Conservation (phyloP, 2,797 vertebrate genomes). For the Sandelia bainsii region DNA sequence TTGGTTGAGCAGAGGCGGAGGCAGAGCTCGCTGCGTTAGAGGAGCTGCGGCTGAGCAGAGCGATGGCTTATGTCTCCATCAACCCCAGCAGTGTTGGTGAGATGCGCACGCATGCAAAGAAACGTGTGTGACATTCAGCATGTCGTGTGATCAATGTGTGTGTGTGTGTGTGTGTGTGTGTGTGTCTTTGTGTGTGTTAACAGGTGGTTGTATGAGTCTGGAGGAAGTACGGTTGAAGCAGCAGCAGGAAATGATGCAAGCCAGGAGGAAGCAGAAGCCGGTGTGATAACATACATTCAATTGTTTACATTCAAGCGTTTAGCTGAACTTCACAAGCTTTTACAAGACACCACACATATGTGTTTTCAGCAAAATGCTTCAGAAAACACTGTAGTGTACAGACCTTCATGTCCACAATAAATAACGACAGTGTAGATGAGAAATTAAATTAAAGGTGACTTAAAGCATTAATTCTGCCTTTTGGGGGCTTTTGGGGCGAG, state of each 20-base stretch:
- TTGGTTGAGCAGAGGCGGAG: slow-evolving; percentile 76
- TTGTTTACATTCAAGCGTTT: background rate
- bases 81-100: slow-evolving; percentile 80
- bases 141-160: background rate
- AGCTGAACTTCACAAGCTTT: no score
- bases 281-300: slow-evolving; percentile 29
- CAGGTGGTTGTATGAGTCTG: slow-evolving; percentile 81
- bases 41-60: slow-evolving; percentile 75
- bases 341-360: no score
- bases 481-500: no score
- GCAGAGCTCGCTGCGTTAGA: slow-evolving; percentile 79
- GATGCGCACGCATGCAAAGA: slow-evolving; percentile 12
- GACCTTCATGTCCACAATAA: no score
- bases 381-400: no score
- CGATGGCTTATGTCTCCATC: slow-evolving; percentile 77
- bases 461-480: no score
- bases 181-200: slow-evolving; percentile 13
- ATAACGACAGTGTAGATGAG: no score
- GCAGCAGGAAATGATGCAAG: slow-evolving; percentile 79
- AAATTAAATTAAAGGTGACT: no score
- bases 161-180: slow-evolving; percentile 22
- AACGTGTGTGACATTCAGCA: accelerated
- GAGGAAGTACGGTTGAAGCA: slow-evolving; percentile 81
- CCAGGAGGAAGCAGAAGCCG: slow-evolving; percentile 69
- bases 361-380: no score